Evolutionary conservation across 1,140 invertebrate species (phyloP).

Genomic region (Drosophila sp.): DNA sequence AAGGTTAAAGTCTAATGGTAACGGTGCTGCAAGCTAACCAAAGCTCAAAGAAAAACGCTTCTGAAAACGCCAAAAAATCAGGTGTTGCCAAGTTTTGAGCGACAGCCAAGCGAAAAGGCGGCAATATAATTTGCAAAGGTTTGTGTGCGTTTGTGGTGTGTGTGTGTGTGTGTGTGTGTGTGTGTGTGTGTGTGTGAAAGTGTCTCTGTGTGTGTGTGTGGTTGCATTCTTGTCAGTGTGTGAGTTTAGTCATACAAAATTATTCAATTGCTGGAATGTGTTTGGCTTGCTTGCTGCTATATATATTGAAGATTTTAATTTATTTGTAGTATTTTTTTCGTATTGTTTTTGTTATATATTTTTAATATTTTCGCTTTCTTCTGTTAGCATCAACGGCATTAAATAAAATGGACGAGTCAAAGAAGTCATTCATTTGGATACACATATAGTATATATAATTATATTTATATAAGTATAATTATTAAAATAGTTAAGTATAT

Average conservation of each 20-base stretch:
- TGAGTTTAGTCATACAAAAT: slow-evolving; percentile 19
- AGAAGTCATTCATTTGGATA: slow-evolving; percentile 84
- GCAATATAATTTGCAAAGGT: slow-evolving; percentile 15
- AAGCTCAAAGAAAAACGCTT: slow-evolving; percentile 18
- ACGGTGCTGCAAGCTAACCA: slow-evolving; percentile 32
- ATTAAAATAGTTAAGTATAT: slow-evolving; percentile 47
- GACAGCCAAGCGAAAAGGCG: slow-evolving; percentile 24
- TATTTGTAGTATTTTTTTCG: slow-evolving; percentile 39
- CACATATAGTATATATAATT: slow-evolving; percentile 58
- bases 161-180: neutral
- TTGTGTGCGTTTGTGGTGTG: too few species aligned
- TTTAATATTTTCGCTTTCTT: slow-evolving; percentile 70
- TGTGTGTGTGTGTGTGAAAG: slow-evolving; percentile 9
- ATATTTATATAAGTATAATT: slow-evolving; percentile 62
- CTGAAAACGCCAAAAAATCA: slow-evolving; percentile 20
- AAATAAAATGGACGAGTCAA: slow-evolving; percentile 85
- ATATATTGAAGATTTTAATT: slow-evolving; percentile 35
- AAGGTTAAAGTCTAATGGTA: slow-evolving; percentile 27
- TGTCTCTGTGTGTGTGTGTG: slow-evolving; percentile 27
- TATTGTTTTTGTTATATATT: slow-evolving; percentile 49
- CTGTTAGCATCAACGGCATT: slow-evolving; percentile 83
- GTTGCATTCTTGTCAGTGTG: slow-evolving; percentile 11
- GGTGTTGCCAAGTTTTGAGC: slow-evolving; percentile 40
- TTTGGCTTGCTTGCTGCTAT: slow-evolving; percentile 58
- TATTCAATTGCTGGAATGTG: slow-evolving; percentile 36